A percentile compares a stretch with the other conserved stretches of the same genome.
Evolutionary conservation across 2,113 vertebrate species (phyloP).

Genomic region (Phoenicopterus ruber): DNA sequence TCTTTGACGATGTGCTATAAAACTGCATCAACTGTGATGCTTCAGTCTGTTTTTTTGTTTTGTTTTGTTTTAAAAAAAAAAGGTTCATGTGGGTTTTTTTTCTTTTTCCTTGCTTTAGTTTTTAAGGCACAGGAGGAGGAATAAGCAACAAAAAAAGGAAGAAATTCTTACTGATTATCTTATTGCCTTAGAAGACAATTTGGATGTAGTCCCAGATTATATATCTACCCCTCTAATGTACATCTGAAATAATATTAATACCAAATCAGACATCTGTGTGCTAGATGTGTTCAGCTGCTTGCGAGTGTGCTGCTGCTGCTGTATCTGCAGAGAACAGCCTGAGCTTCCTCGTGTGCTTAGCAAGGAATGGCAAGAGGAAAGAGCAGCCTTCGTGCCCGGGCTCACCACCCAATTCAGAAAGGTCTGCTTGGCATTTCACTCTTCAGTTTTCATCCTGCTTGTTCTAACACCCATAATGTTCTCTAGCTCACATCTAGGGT

Average conservation of each 20-base stretch:
- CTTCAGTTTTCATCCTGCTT: neutral
- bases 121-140: neutral
- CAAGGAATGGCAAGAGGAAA: neutral
- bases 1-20: neutral
- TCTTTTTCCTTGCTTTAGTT: neutral
- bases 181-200: neutral
- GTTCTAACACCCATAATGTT: neutral
- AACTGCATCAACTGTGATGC: neutral
- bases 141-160: neutral
- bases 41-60: neutral
- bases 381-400: accelerated
- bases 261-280: conserved; percentile 7
- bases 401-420: neutral
- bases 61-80: neutral
- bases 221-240: conserved; percentile 38
- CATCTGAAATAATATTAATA: conserved; percentile 32
- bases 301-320: neutral
- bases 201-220: conserved; percentile 43
- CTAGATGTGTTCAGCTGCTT: conserved; percentile 13
- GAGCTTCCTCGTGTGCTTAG: neutral
- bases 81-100: neutral
- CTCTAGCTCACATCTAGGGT: neutral
- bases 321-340: neutral
- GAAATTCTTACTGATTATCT: neutral
- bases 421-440: neutral